Evolutionary conservation across 2,113 vertebrate genomes (phyloP), one percentile per base, ranked within the genome.

Genomic region (Bubo bubo): DNA sequence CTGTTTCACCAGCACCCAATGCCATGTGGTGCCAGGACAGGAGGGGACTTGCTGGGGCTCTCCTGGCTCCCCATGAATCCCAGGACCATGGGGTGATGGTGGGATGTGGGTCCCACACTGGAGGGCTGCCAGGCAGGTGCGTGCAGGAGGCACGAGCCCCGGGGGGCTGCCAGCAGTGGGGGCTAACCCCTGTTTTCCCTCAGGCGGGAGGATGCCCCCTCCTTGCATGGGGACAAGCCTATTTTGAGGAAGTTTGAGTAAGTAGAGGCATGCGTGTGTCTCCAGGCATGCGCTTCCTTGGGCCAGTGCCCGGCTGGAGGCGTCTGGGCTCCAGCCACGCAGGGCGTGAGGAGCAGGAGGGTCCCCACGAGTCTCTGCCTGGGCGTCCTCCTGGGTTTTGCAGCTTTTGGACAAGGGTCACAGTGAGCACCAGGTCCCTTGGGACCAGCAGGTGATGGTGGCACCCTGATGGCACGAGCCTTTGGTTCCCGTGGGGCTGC

Each of bases 181-280:
- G 77, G 67, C 80, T 98, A 83, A 98, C 88, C 86, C 95, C 93
- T 98, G 86, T 99, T 96, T 96, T 96, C 98, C 96, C 98, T 95
- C 98, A 99, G 98, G 97, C 63, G 92, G 93, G 98, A 98, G 92
- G 97, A 98, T 94, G 82, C 97, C 89, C 98, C 96, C 98, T 95
- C 96, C 86, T 97, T 98, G 89, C 98, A 91, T 95, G 98, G 95
- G 97, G 98, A 99, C 98, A 99, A 98, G 87, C 98, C 99, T 34
- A 98, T 99, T 98, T 98, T 99, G 96, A 99, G 96, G 98, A 99
- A 85, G 96, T 99, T 99, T 97, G 96, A 98, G 99, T 99, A 99
- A 99, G 99, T 99, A 99, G 95, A 90, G 97, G 96, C 86, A 95
- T 91, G 94, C 10, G 84, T 88, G 94, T 95, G 94, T 93, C 91